Evolutionary conservation across 1,140 invertebrate species (phyloP).

Genomic region (Drosophila ohnishii): DNA sequence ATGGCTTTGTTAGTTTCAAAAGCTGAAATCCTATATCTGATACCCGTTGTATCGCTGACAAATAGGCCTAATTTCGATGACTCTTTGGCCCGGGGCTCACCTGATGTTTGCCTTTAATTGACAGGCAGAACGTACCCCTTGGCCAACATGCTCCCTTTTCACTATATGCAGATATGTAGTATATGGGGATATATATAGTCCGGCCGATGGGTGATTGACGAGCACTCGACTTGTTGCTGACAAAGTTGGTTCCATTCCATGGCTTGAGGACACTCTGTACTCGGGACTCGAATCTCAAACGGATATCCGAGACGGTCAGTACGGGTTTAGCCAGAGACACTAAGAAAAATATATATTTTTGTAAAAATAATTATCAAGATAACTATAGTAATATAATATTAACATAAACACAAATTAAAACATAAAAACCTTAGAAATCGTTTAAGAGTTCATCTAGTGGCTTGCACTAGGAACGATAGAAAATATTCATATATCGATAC

Average conservation of each 20-base stretch:
- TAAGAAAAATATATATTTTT: too few species aligned
- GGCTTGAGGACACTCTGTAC: conserved; percentile 30
- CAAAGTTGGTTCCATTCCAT: conserved; percentile 22
- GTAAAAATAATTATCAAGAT: not conserved
- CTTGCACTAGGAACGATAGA: too few species aligned
- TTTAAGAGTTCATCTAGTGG: too few species aligned
- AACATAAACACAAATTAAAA: not conserved
- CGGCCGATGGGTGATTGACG: conserved; percentile 23
- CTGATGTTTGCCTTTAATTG: conserved; percentile 43
- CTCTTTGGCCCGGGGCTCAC: conserved; percentile 18
- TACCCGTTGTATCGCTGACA: not conserved
- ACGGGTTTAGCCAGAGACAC: not conserved
- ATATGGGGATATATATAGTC: not conserved
- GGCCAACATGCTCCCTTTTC: not conserved
- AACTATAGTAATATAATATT: not conserved
- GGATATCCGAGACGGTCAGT: conserved; percentile 22
- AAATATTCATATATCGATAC: too few species aligned
- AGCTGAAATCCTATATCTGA: too few species aligned
- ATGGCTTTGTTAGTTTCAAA: not conserved
- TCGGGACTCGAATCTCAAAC: conserved; percentile 26
- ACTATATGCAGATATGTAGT: not conserved
- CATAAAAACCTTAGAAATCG: not conserved
- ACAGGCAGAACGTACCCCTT: conserved; percentile 3
- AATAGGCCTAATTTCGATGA: conserved; percentile 6
- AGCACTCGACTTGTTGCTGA: conserved; percentile 38